Conservation (phyloP, 1,140 invertebrate species). For the Pteromalus puparum region DNA sequence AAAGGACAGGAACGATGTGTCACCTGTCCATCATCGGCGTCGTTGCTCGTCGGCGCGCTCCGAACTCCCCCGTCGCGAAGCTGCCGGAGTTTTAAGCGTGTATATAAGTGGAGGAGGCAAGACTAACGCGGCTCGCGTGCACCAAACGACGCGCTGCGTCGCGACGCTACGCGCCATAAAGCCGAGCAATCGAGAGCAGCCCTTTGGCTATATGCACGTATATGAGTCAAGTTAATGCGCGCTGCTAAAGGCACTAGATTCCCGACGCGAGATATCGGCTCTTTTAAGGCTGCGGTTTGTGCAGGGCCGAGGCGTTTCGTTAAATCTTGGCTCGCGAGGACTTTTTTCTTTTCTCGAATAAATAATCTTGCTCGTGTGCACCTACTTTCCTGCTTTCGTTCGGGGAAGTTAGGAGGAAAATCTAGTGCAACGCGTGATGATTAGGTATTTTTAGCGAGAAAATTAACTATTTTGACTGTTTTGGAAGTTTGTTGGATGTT, state of each 20-base stretch:
- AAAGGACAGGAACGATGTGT: constrained; percentile 29
- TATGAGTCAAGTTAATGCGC: no score
- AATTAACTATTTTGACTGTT: no score
- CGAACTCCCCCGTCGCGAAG: background rate
- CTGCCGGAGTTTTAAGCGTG: no score
- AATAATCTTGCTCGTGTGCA: background rate
- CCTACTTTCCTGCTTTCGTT: background rate
- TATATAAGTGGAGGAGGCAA: background rate
- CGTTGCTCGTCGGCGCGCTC: background rate
- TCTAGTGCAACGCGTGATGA: background rate
- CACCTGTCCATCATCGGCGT: constrained; percentile 47
- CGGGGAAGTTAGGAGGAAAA: background rate
- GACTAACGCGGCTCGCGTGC: constrained; percentile 33
- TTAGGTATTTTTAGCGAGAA: no score
- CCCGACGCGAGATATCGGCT: background rate
- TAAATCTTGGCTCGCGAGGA: background rate
- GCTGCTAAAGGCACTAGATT: background rate
- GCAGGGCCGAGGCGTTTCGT: background rate
- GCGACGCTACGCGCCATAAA: constrained; percentile 67
- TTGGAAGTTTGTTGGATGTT: no score
- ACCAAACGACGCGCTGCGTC: constrained; percentile 59
- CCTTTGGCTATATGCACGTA: background rate
- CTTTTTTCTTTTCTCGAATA: background rate
- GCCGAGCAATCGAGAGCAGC: constrained; percentile 24
- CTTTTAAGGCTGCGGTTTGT: background rate